Percentiles rank a stretch among this genome's conserved stretches.
These are phyloP conservation scores for Lithobius niger DNA, from an alignment of 1,140 invertebrate genomes.

Conservation along the genomic window DNA sequence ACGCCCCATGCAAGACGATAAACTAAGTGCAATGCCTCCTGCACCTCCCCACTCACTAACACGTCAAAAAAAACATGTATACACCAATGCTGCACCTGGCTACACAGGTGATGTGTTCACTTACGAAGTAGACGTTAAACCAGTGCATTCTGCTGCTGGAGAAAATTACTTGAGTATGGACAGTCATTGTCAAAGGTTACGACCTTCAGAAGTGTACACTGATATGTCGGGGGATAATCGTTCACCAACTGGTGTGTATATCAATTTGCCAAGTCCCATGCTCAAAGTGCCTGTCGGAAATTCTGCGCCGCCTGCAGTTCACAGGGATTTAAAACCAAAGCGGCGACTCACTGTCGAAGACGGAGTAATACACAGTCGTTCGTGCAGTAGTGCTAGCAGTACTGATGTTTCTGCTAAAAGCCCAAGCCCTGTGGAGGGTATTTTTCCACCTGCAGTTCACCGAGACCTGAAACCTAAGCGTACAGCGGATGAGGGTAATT, in stretches of 20 bases:
- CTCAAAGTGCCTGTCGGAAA: conserved; percentile 37
- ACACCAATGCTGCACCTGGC: conserved; percentile 49
- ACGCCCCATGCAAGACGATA: conserved; percentile 40
- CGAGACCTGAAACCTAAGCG: conserved; percentile 57
- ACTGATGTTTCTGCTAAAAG: neutral
- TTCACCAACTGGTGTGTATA: conserved; percentile 16
- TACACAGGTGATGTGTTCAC: conserved; percentile 4
- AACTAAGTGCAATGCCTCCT: conserved; percentile 17
- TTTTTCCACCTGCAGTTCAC: conserved; percentile 53
- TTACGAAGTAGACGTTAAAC: neutral
- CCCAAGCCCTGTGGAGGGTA: neutral
- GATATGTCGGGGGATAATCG: conserved; percentile 13
- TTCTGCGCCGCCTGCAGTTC: conserved; percentile 35
- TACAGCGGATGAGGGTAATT: too few species aligned
- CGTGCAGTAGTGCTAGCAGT: conserved; percentile 21
- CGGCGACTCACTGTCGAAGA: conserved; percentile 15
- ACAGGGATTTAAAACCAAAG: conserved; percentile 25
- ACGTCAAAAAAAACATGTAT: conserved; percentile 42
- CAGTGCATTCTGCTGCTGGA: neutral
- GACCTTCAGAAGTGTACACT: conserved; percentile 13
- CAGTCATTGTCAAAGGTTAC: neutral
- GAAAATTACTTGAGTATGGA: conserved; percentile 16
- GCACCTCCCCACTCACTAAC: conserved; percentile 4
- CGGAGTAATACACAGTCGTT: conserved; percentile 27
- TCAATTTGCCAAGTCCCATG: conserved; percentile 17